These are phyloP conservation scores for Lepisosteus osseus DNA, from an alignment of 2,113 vertebrate genomes.

Conservation along the genomic window DNA sequence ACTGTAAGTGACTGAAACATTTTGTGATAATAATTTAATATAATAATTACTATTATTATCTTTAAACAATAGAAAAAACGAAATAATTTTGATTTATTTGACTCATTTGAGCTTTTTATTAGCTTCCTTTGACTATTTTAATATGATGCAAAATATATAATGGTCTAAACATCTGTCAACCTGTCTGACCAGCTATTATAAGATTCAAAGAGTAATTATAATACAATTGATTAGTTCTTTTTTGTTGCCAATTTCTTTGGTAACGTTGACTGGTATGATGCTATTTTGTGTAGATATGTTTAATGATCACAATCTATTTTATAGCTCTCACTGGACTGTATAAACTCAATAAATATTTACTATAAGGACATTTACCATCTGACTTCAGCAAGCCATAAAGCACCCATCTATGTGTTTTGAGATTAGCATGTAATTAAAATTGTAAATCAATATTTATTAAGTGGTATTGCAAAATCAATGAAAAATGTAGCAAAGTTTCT, in stretches of 20 bases:
- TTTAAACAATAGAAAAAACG: too few species aligned
- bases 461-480: slow-evolving; percentile 47
- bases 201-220: too few species aligned
- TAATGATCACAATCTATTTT: slow-evolving; percentile 78
- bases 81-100: too few species aligned
- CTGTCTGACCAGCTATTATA: too few species aligned
- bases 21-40: neutral
- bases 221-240: slow-evolving; percentile 6
- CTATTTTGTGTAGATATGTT: slow-evolving; percentile 58
- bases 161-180: too few species aligned
- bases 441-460: slow-evolving; percentile 71
- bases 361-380: slow-evolving; percentile 58
- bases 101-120: too few species aligned
- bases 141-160: too few species aligned
- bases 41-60: neutral
- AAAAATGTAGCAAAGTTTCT: slow-evolving; percentile 35
- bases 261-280: slow-evolving; percentile 48
- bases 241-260: slow-evolving; percentile 31
- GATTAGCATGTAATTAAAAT: slow-evolving; percentile 71
- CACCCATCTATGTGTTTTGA: slow-evolving; percentile 59
- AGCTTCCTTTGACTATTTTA: too few species aligned
- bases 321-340: slow-evolving; percentile 68
- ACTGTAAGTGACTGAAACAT: neutral
- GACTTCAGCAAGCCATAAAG: slow-evolving; percentile 62
- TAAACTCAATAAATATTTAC: slow-evolving; percentile 75